phyloP scores from a whole-genome alignment of 2,888 invertebrate species.

The Amphipyra berbera region DNA sequence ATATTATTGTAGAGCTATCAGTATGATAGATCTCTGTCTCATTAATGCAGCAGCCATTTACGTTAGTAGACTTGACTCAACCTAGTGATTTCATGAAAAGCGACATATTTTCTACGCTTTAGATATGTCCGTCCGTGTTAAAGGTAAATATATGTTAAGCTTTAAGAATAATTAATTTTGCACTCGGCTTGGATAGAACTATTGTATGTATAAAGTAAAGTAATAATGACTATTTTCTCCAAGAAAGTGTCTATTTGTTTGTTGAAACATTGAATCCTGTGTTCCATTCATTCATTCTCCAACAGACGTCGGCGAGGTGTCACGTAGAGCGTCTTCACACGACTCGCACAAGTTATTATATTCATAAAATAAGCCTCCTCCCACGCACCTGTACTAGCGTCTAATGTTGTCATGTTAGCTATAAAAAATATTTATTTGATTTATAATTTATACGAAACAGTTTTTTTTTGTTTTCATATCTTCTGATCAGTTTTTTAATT shows the following conservation, averaged over 20 bases:
- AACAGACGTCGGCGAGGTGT: conserved; percentile 3
- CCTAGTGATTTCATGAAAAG: conserved; percentile 18
- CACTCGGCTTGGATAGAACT: background rate
- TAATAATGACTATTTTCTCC: conserved; percentile 17
- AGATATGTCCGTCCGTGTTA: too few species aligned
- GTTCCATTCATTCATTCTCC: conserved; percentile 43
- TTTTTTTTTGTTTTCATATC: background rate
- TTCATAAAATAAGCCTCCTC: conserved; percentile 29
- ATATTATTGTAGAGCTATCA: conserved; percentile 14
- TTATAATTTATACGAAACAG: background rate
- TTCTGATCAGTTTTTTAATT: background rate
- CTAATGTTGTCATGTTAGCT: background rate
- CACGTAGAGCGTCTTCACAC: conserved; percentile 28
- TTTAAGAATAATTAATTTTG: conserved; percentile 15
- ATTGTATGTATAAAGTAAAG: conserved; percentile 4
- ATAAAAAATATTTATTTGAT: background rate
- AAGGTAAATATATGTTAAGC: conserved; percentile 1
- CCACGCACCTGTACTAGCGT: conserved; percentile 27
- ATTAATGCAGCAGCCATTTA: conserved; percentile 21
- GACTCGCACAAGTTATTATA: conserved; percentile 25
- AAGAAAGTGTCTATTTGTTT: conserved; percentile 41
- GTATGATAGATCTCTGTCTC: conserved; percentile 16
- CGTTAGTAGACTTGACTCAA: background rate
- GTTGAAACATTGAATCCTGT: conserved; percentile 35
- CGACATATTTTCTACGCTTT: conserved; percentile 7